Evolutionary conservation across 2,888 invertebrate genomes (phyloP).

Genomic region (Drosophila conformis): DNA sequence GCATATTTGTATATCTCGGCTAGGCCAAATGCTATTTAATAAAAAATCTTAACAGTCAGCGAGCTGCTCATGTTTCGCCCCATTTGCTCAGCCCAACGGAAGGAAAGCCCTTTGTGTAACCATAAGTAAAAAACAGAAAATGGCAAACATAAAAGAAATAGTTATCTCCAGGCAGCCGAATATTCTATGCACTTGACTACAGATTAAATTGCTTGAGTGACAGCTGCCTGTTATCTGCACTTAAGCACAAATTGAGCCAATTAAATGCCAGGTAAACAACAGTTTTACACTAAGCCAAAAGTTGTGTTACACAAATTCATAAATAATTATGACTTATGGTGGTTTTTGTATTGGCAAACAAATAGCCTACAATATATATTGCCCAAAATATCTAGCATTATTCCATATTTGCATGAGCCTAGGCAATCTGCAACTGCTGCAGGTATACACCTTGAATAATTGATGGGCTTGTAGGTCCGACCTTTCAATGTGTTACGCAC

Average conservation of each 20-base stretch:
- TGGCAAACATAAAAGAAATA: not conserved
- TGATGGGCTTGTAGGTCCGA: not conserved
- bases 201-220: not conserved
- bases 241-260: not conserved
- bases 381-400: not conserved
- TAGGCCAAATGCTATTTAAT: slow-evolving; percentile 47
- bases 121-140: slow-evolving; percentile 1
- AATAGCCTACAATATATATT: not conserved
- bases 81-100: slow-evolving; percentile 15
- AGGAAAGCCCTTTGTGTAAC: slow-evolving; percentile 25
- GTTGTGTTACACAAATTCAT: not conserved
- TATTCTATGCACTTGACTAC: slow-evolving; percentile 10
- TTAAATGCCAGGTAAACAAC: not conserved
- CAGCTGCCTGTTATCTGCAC: not conserved
- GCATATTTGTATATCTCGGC: slow-evolving; percentile 20
- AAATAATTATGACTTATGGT: not conserved
- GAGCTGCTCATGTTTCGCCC: slow-evolving; percentile 13
- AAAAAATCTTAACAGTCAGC: slow-evolving; percentile 36
- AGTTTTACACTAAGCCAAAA: not conserved
- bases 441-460: not conserved
- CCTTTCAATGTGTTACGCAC: not conserved
- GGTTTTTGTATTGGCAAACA: not conserved
- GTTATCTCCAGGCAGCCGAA: not conserved
- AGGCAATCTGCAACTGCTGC: not conserved
- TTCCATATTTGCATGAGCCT: not conserved